Base-by-base conservation (phyloP, 2,797 vertebrate species). In the Eupleurogrammus muticus region DNA sequence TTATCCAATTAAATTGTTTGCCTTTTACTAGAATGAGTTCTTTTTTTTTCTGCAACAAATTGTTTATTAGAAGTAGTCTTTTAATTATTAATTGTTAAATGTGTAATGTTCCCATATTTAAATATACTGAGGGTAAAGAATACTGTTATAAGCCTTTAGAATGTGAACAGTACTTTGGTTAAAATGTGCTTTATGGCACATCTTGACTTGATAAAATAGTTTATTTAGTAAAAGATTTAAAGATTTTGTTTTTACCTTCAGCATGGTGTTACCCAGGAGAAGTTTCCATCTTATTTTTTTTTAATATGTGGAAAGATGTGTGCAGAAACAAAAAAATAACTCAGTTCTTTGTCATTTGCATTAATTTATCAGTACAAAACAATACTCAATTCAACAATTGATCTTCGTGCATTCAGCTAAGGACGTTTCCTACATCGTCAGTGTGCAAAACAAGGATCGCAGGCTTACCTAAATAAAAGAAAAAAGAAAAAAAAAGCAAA, bases 401-500 rank as follows among this genome's bases (percentile, higher is more conserved):
- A 44, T 44, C 17, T 17, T 7, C 10, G 10, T 0, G 2, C 2
- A 59, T 49, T 38, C 12, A 34, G 14, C 9, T 60, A 34, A 48
- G 5, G 11, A 23, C 23, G 11, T 38, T 66, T 59, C 42, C 20
- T 17, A 28, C 53, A 20, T 20, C n/a, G 17, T 20, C n/a, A 19
- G 35, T 5, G 5, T 57, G 11, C 13, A 32, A 49, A n/a, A 65
- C 40, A 44, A 16, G 6, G 40, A 44, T 17, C 7, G 14, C 40
- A 44, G 40, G 40, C 40, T 44, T 44, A 44, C 40, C 6, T 17
- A 14, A 40, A 4, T 28, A 49, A 24, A 16, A 8, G 2, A 44
- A 40, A 67, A 50, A 34, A 67, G 67, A 54, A 40, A 67, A 50
- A 34, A 67, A 70, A 54, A 32, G 35, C 40, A 70, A 54, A 32